Base-by-base conservation (phyloP, 2,888 invertebrate species). In the Lottia scabra region DNA sequence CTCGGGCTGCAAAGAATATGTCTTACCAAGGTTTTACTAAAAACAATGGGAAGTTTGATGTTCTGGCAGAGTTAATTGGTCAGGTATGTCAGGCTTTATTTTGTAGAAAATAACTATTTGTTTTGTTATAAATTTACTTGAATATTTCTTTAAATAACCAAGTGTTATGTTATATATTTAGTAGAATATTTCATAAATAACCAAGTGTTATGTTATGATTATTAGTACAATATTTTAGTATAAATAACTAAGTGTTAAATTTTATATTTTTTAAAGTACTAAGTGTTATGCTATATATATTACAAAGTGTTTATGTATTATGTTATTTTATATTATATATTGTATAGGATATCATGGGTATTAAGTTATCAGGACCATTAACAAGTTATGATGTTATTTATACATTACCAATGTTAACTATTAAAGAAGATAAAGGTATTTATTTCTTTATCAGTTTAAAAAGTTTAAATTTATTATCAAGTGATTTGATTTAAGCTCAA, bases 371-470 rank as follows among this genome's bases (percentile, higher is more conserved):
- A 80, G 95, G 98, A 0, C 98, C 99, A 0, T 90, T 98, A 79
- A 94, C 97, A 0, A 91, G 91, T n/a, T 94, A 96, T 87, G 91
- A 94, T 70, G 92, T 92, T 74, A 95, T 99, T 79, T 99, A 98
- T 89, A 94, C 96, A 0, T 92, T 99, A 62, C 99, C 99, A 0
- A 99, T 99, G 99, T 89, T 99, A 69, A 98, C 97, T 0, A 97
- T 99, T 83, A 98, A 97, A 88, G 96, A 97, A 87, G 97, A 98
- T 85, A 99, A 99, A 90, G 99, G 90, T 89, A 75, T 46, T 75
- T 10, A 6, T 6, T 4, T 38, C 38, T 38, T 30, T 30, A 30
- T 30, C 2, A 30, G 38, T 38, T 6, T n/a, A n/a, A n/a, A 38
- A 6, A 38, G 10, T 8, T 38, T 8, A 10, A 38, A 38, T 38